phyloP scores from a whole-genome alignment of 2,888 invertebrate species.

The Notocelia uddmanniana region DNA sequence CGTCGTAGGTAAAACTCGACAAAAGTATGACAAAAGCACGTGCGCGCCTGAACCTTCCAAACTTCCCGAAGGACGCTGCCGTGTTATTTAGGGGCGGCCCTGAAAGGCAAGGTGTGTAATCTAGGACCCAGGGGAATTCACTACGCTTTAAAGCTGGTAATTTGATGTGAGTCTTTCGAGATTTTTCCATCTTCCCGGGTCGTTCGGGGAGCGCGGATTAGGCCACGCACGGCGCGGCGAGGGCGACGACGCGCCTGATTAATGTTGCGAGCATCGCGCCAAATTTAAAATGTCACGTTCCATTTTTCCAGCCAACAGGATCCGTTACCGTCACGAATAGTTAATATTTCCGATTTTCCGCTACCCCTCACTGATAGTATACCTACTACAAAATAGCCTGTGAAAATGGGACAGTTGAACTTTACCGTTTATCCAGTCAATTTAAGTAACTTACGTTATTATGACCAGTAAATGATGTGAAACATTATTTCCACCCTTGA shows the following conservation, averaged over 20 bases:
- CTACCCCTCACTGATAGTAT: conserved; percentile 52
- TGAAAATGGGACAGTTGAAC: conserved; percentile 25
- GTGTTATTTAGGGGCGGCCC: conserved; percentile 79
- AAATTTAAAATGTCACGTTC: conserved; percentile 84
- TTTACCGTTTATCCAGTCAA: conserved; percentile 31
- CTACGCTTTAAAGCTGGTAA: conserved; percentile 84
- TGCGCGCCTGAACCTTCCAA: conserved; percentile 76
- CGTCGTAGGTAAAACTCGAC: conserved; percentile 80
- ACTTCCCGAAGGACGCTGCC: conserved; percentile 82
- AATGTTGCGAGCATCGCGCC: conserved; percentile 82
- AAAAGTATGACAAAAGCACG: conserved; percentile 84
- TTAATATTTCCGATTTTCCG: conserved; percentile 68
- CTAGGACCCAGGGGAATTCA: conserved; percentile 76
- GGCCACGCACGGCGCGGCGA: conserved; percentile 77
- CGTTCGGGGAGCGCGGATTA: conserved; percentile 80
- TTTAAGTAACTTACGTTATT: conserved; percentile 48
- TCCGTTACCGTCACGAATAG: conserved; percentile 69
- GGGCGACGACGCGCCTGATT: conserved; percentile 82
- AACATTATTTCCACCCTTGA: conserved; percentile 60
- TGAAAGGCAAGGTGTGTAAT: conserved; percentile 84
- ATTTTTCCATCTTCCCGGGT: conserved; percentile 82
- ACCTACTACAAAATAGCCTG: conserved; percentile 34
- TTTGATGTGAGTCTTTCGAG: conserved; percentile 84
- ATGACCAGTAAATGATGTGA: conserved; percentile 54
- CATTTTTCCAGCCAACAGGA: conserved; percentile 80